These are phyloP conservation scores for Bombyx mandarina DNA, from an alignment of 1,140 invertebrate genomes.

Conservation along the genomic window DNA sequence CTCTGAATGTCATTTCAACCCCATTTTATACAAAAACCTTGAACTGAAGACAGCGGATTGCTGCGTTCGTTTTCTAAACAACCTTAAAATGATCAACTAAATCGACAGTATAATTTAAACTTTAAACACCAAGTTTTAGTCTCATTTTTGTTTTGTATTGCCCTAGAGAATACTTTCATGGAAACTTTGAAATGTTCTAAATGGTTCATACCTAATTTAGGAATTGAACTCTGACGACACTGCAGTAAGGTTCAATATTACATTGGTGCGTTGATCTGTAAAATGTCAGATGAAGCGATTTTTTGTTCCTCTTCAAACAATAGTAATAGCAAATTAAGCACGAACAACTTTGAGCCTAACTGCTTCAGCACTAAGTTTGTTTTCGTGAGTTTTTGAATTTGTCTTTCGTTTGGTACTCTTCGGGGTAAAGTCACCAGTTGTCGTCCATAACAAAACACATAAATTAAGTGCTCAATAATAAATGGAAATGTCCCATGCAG, in stretches of 20 bases:
- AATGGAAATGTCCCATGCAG: conserved; percentile 71
- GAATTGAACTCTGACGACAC: no score
- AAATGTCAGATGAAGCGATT: no score
- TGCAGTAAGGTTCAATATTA: no score
- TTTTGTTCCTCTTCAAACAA: no score
- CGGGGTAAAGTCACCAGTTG: conserved; percentile 29
- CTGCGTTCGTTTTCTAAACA: conserved; percentile 64
- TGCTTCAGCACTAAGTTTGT: not conserved
- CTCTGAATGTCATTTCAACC: conserved; percentile 65
- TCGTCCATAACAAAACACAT: conserved; percentile 71
- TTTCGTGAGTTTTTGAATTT: not conserved
- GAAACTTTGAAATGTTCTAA: no score
- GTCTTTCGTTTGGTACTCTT: conserved; percentile 2
- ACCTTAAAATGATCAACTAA: conserved; percentile 51
- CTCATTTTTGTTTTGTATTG: not conserved
- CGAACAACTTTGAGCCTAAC: no score
- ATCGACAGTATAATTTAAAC: no score
- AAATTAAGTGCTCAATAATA: conserved; percentile 72
- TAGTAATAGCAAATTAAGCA: no score
- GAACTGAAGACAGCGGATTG: conserved; percentile 59
- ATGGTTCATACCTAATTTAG: no score
- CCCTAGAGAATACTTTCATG: no score
- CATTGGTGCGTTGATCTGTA: no score
- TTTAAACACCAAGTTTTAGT: not conserved
- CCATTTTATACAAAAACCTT: conserved; percentile 60